Percentiles rank a stretch among this genome's conserved stretches.
These are phyloP conservation scores for Saguinus imperator DNA, from an alignment of 2,113 vertebrate genomes.

Conservation along the genomic window DNA sequence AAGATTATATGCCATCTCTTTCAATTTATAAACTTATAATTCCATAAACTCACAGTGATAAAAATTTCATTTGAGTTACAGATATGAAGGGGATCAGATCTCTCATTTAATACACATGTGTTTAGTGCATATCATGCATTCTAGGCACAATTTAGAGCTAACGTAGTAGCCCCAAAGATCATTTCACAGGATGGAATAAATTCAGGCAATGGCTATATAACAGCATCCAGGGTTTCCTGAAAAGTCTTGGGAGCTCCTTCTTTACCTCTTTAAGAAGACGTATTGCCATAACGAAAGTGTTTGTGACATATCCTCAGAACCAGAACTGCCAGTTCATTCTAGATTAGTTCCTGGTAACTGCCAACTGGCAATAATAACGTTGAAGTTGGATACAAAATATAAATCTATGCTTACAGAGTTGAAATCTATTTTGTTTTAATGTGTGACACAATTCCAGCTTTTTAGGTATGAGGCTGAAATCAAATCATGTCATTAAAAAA, in stretches of 20 bases:
- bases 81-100: not conserved
- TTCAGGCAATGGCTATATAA: not conserved
- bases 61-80: not conserved
- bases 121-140: not conserved
- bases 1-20: not conserved
- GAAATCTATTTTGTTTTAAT: not conserved
- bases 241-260: not conserved
- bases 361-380: not conserved
- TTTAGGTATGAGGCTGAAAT: not conserved
- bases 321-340: conserved; percentile 19
- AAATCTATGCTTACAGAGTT: not conserved
- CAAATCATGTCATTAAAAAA: not conserved
- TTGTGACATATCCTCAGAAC: conserved; percentile 48
- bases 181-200: not conserved
- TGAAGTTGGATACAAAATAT: not conserved
- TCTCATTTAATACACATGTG: not conserved
- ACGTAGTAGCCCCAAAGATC: not conserved
- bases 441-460: not conserved
- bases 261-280: not conserved
- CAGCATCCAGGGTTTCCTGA: not conserved
- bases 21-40: not conserved
- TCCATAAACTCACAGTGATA: not conserved
- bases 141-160: not conserved
- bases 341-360: conserved; percentile 6
- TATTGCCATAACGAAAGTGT: not conserved